Conservation (phyloP, 2,888 invertebrate genomes). For the Sinopyrophorus schimmeli region DNA sequence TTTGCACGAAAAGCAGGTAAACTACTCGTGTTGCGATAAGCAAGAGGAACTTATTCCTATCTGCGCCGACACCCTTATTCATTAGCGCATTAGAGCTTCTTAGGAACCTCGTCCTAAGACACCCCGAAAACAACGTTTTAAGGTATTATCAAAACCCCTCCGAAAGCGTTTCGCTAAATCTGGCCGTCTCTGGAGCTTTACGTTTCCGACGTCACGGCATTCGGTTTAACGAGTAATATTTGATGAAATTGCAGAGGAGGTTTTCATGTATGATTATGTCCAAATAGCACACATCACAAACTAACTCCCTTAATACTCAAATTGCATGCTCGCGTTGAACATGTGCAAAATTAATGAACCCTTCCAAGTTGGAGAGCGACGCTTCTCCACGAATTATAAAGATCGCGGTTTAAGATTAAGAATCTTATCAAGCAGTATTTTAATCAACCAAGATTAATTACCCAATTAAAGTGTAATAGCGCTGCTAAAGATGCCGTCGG, state of each 20-base stretch:
- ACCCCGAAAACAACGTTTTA: no score
- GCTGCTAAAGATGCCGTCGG: background rate
- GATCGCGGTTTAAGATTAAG: conserved; percentile 25
- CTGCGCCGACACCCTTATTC: no score
- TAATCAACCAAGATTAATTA: conserved; percentile 27
- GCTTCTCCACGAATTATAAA: conserved; percentile 4
- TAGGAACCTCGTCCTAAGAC: no score
- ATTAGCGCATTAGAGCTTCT: no score
- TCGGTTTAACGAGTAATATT: no score
- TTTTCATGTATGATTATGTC: conserved; percentile 6
- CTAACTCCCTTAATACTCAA: conserved; percentile 4
- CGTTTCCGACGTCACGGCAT: no score
- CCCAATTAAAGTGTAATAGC: conserved; percentile 18
- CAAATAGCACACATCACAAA: conserved; percentile 7
- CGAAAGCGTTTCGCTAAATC: no score
- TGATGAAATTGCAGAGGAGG: conserved; percentile 7
- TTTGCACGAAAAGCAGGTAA: no score
- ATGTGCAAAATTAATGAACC: conserved; percentile 23
- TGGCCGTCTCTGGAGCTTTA: no score
- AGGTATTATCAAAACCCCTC: no score
- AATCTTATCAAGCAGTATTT: conserved; percentile 21
- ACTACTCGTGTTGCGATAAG: no score
- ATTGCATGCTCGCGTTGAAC: conserved; percentile 13
- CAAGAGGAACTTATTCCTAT: no score
- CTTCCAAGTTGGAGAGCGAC: background rate